Evolutionary conservation across 2,888 invertebrate genomes (phyloP).

Genomic region (Diogma glabrata): DNA sequence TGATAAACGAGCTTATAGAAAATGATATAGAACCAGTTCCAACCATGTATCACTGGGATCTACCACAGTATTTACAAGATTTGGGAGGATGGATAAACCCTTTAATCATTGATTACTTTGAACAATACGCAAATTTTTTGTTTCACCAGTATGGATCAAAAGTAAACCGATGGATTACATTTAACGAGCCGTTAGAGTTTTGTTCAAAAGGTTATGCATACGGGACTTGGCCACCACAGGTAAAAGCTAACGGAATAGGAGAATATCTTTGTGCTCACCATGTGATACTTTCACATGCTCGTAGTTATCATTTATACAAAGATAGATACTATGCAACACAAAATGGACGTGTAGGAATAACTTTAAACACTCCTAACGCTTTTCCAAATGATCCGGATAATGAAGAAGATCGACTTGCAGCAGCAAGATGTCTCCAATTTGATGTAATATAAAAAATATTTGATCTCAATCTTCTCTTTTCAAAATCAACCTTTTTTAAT

Average conservation of each 20-base stretch:
- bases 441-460: too few species aligned
- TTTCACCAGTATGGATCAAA: slow-evolving; percentile 39
- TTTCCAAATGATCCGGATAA: slow-evolving; percentile 21
- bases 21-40: slow-evolving; percentile 47
- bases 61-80: slow-evolving; percentile 42
- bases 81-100: slow-evolving; percentile 42
- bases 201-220: slow-evolving; percentile 39
- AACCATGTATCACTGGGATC: slow-evolving; percentile 44
- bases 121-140: slow-evolving; percentile 38
- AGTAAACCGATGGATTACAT: slow-evolving; percentile 45
- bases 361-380: slow-evolving; percentile 23
- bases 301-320: slow-evolving; percentile 29
- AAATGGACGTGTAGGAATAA: slow-evolving; percentile 28
- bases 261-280: slow-evolving; percentile 42
- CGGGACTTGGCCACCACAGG: slow-evolving; percentile 22
- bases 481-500: too few species aligned
- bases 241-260: slow-evolving; percentile 37
- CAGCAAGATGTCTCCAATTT: too few species aligned
- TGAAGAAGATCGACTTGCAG: slow-evolving; percentile 15
- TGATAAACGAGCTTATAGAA: background rate
- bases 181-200: slow-evolving; percentile 43
- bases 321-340: slow-evolving; percentile 19
- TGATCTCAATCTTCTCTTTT: too few species aligned
- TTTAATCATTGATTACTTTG: slow-evolving; percentile 37
- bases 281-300: slow-evolving; percentile 42